Evolutionary conservation across 2,113 vertebrate genomes (phyloP).

Genomic region (Heterotilapia buettikoferi): DNA sequence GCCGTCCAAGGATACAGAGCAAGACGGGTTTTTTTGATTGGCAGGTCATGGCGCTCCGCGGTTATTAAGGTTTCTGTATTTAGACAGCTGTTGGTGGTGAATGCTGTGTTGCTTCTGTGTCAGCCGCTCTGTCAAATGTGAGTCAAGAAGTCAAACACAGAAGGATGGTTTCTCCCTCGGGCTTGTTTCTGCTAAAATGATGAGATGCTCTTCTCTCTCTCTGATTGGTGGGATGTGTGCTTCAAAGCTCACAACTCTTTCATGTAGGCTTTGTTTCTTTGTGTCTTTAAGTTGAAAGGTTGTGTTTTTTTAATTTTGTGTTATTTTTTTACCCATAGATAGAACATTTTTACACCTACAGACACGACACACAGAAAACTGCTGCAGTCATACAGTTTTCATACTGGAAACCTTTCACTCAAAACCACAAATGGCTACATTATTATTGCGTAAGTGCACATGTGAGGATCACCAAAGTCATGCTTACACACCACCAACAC

Average conservation of each 20-base stretch:
- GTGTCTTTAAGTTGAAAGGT: not conserved
- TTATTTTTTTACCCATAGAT: not conserved
- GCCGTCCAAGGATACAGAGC: not conserved
- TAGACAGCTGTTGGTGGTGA: not conserved
- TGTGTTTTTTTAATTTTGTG: fast-evolving
- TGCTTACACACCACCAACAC: not conserved
- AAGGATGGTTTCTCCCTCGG: not conserved
- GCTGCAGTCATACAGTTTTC: not conserved
- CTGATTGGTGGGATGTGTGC: not conserved
- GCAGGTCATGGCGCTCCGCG: not conserved
- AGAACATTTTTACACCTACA: not conserved
- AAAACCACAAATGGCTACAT: not conserved
- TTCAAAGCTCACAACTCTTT: not conserved
- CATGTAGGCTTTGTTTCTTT: not conserved
- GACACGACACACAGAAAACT: not conserved
- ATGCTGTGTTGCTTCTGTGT: not conserved
- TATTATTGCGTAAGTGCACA: not conserved
- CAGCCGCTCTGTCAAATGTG: not conserved
- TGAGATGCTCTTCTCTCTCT: not conserved
- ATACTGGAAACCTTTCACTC: not conserved
- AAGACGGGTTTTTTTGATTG: not conserved
- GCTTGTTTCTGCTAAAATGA: not conserved
- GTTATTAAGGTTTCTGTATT: not conserved
- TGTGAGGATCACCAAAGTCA: not conserved
- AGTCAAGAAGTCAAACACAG: not conserved